Evolutionary conservation across 2,888 invertebrate species (phyloP).

Genomic region (Azorinus chamasolen): DNA sequence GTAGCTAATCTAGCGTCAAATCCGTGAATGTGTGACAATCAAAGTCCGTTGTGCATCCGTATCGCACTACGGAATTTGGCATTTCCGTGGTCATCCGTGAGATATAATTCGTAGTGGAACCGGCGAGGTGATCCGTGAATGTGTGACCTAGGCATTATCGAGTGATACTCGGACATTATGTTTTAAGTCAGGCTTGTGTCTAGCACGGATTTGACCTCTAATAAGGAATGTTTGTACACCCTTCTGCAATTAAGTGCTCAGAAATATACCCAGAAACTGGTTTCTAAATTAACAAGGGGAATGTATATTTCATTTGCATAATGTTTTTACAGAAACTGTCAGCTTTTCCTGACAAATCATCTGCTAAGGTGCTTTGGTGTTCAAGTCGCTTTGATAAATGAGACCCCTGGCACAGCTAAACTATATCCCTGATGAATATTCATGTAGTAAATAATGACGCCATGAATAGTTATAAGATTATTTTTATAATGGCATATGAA

Average conservation of each 20-base stretch:
- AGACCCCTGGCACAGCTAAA: neutral
- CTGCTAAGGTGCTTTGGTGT: neutral
- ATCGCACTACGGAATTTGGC: too few species aligned
- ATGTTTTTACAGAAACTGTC: constrained; percentile 6
- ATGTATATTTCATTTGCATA: neutral
- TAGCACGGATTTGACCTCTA: constrained; percentile 5
- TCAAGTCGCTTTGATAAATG: constrained; percentile 1
- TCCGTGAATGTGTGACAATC: too few species aligned
- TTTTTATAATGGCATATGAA: too few species aligned
- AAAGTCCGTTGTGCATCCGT: too few species aligned
- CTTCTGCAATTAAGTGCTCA: constrained; percentile 6
- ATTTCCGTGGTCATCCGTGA: too few species aligned
- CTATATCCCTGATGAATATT: constrained; percentile 2
- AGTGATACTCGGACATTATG: constrained; percentile 14
- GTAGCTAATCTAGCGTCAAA: too few species aligned
- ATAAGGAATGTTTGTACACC: constrained; percentile 19
- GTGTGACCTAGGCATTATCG: neutral
- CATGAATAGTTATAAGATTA: too few species aligned
- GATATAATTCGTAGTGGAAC: too few species aligned
- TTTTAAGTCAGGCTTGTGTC: constrained; percentile 11
- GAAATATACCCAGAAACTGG: constrained; percentile 11
- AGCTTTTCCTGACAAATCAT: constrained; percentile 3
- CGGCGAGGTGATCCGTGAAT: too few species aligned
- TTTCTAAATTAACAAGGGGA: constrained; percentile 12
- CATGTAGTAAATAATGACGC: too few species aligned